Evolutionary conservation across 2,113 vertebrate genomes (phyloP).

Genomic region (Tenebrosternarchus preto): DNA sequence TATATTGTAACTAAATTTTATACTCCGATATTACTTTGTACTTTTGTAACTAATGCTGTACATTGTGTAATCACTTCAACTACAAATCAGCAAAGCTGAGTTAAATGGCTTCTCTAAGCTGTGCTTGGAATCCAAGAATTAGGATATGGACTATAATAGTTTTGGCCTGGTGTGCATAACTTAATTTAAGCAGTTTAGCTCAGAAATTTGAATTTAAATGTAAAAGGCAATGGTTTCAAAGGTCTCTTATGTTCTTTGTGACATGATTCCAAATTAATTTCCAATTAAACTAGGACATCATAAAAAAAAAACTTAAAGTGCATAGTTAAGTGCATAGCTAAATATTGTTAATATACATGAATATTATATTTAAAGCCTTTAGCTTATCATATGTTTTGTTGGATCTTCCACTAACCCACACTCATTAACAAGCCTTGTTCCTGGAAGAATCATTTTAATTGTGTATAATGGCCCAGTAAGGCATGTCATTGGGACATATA

Average conservation of each 20-base stretch:
- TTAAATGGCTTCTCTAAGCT: constrained; percentile 46
- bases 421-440: too few relatives aligned
- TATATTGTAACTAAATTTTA: constrained; percentile 1
- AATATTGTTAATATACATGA: too few relatives aligned
- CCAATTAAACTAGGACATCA: too few relatives aligned
- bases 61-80: constrained; percentile 53
- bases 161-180: constrained; percentile 59
- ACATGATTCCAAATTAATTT: too few relatives aligned
- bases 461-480: too few relatives aligned
- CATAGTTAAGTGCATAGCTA: too few relatives aligned
- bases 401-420: too few relatives aligned
- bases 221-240: neutral
- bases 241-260: neutral
- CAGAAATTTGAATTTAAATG: constrained; percentile 10
- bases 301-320: too few relatives aligned
- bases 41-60: constrained; percentile 24
- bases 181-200: neutral
- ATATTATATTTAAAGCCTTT: too few relatives aligned
- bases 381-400: too few relatives aligned
- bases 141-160: constrained; percentile 78
- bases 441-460: too few relatives aligned
- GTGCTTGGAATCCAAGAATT: constrained; percentile 83
- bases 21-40: constrained; percentile 17
- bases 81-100: constrained; percentile 56
- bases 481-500: too few relatives aligned